Evolutionary conservation across 1,140 invertebrate genomes (phyloP), one percentile per base, ranked within the genome.

Genomic region (Eumaeus atala): DNA sequence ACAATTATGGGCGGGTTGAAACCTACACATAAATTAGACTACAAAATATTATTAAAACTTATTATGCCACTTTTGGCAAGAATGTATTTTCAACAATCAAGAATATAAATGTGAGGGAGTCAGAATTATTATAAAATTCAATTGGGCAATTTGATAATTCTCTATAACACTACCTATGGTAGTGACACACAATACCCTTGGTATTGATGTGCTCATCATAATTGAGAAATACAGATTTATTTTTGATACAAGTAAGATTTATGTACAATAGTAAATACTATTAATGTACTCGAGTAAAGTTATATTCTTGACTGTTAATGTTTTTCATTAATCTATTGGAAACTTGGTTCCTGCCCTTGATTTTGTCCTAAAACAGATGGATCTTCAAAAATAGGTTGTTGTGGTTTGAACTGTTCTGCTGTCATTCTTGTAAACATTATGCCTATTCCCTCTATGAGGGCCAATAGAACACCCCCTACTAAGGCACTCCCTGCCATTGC

Each of bases 401-500:
- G 90, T 42, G 95, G 96, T 87, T 93, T 93, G 82, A 97, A 98
- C 73, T 97, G 95, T 71, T 97, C 96, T 1, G 96, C 95, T 34
- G 94, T 92, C 68, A 96, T 90, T 75, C 95, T 90, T 12, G 95
- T 98, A 69, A 98, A 94, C 72, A 98, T 88, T 65, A 99, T 97
- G 55, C 96, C 95, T 63, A 99, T 92, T 56, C 97, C 98, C 92
- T 99, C 98, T 66, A 99, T 99, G 58, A 99, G 88, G 36, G 96
- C 97, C 53, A 99, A 88, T 33, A 99, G 89, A 48, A 99, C 92
- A 58, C 97, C 97, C 51, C 97, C 98, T 61, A 99, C 95, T 21
- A 99, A 87, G 11, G 97, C 98, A 88, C 96, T 98, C 5, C 96
- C 97, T 58, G 95, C 92, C 96, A 99, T 99, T 0, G 97, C 95